Conservation (phyloP, 2,888 invertebrate species). For the Synergus gifuensis region DNA sequence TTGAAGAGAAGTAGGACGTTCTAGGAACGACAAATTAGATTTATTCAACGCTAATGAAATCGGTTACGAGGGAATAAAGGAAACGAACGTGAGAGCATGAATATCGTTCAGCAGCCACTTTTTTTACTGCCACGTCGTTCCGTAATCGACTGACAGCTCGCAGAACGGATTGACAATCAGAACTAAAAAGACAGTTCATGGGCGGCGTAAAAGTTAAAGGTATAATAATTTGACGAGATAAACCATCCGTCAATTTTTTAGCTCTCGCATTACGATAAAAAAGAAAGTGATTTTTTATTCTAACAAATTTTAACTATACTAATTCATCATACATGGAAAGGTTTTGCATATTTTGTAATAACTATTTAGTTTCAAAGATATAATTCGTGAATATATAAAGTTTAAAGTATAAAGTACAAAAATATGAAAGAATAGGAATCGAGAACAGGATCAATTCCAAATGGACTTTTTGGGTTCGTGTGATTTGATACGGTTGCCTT, state of each 20-base stretch:
- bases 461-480: slow-evolving; percentile 50
- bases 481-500: slow-evolving; percentile 58
- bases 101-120: slow-evolving; percentile 19
- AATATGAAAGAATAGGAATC: slow-evolving; percentile 52
- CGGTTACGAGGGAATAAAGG: slow-evolving; percentile 5
- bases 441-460: slow-evolving; percentile 48
- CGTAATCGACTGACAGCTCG: slow-evolving; percentile 7
- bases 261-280: not conserved
- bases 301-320: not conserved
- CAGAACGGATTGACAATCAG: slow-evolving; percentile 30
- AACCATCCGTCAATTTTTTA: not conserved
- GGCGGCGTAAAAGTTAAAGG: not conserved
- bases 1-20: not conserved
- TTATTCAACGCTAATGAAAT: slow-evolving; percentile 33
- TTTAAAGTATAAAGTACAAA: not conserved
- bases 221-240: slow-evolving; percentile 22
- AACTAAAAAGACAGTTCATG: slow-evolving; percentile 23
- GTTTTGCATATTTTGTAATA: no score
- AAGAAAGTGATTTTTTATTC: not conserved
- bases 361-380: no score
- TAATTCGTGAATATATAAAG: not conserved
- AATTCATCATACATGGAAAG: no score
- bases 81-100: slow-evolving; percentile 26
- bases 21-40: slow-evolving; percentile 11
- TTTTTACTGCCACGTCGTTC: slow-evolving; percentile 8